These are phyloP conservation scores for Hybognathus amarus DNA, from an alignment of 2,797 vertebrate genomes.

Conservation along the genomic window DNA sequence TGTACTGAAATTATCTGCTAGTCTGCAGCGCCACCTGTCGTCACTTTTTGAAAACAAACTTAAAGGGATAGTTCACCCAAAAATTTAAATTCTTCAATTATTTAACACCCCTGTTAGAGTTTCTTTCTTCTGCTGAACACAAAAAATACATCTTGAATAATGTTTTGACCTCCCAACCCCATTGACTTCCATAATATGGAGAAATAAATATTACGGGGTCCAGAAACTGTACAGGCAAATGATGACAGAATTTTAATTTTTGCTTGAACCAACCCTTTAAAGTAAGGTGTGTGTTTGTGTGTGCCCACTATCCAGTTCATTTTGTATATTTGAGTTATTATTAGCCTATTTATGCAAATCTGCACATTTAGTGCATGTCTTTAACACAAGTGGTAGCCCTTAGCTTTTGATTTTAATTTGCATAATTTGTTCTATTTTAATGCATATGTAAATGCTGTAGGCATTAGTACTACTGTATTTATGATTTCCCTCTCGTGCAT, in stretches of 20 bases:
- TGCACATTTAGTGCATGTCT: neutral
- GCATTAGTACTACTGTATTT: neutral
- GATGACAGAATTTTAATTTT: neutral
- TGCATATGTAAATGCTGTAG: neutral
- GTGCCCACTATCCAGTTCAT: neutral
- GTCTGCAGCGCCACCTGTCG: neutral
- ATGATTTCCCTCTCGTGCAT: neutral
- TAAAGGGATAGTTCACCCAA: neutral
- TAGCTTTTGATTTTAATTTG: neutral
- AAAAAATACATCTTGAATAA: neutral
- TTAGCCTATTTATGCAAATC: neutral
- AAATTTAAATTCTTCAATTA: neutral
- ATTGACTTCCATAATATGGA: neutral
- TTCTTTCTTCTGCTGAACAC: neutral
- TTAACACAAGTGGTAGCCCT: neutral
- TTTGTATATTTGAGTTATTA: neutral
- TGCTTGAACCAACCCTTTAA: neutral
- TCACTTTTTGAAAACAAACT: neutral
- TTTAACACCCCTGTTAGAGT: neutral
- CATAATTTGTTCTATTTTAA: neutral
- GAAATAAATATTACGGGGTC: no score
- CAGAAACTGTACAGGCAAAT: neutral
- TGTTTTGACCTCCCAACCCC: neutral
- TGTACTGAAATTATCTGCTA: no score
- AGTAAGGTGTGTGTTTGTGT: neutral